Evolutionary conservation across 2,797 vertebrate genomes (phyloP).

Genomic region (Trichosurus vulpecula): DNA sequence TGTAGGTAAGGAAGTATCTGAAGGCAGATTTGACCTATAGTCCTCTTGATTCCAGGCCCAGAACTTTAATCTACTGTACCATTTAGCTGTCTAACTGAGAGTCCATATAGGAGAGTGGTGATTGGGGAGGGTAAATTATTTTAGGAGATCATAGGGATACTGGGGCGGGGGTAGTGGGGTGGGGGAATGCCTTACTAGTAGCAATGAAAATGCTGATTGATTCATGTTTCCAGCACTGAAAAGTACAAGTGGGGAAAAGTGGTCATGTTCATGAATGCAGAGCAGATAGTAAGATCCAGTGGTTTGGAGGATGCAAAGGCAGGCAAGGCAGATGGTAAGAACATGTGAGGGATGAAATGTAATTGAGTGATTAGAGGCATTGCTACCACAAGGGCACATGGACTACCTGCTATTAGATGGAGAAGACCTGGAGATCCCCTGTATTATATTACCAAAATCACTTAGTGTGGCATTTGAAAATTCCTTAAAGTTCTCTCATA

Average conservation of each 20-base stretch:
- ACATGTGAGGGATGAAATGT: neutral
- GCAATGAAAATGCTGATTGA: neutral
- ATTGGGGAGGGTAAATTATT: neutral
- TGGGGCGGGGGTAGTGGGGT: too few species aligned
- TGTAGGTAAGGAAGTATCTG: neutral
- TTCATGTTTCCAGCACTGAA: neutral
- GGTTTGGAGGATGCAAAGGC: neutral
- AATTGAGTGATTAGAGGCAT: neutral
- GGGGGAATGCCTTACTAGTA: neutral
- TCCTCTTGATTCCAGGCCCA: neutral
- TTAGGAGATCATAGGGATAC: neutral
- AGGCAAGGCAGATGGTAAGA: neutral
- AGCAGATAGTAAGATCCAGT: neutral
- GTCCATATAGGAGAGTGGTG: neutral
- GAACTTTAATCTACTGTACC: neutral
- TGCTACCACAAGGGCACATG: neutral
- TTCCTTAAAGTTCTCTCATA: neutral
- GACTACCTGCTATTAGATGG: neutral
- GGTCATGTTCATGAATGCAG: neutral
- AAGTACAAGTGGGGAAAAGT: neutral
- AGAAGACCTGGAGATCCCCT: neutral
- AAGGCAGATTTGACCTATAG: neutral
- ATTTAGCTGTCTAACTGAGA: neutral
- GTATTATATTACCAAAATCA: constrained; percentile 22
- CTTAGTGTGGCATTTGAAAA: constrained; percentile 31